Conservation (phyloP, 1,140 invertebrate species). For the Hirudo medicinalis region DNA sequence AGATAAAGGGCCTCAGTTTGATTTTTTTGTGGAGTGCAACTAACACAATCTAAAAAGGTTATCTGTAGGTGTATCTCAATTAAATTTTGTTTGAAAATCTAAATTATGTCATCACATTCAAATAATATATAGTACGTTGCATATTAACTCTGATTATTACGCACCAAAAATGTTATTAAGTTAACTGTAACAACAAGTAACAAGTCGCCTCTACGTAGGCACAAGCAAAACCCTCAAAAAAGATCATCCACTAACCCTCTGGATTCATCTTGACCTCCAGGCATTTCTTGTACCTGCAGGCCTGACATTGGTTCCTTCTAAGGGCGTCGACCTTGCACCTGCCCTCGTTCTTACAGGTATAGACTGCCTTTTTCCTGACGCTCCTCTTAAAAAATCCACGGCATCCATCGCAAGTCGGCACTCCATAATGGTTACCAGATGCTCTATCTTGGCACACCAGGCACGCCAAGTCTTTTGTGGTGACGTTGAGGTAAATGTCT, state of each 20-base stretch:
- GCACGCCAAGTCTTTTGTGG: conserved; percentile 26
- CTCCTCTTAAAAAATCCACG: conserved; percentile 75
- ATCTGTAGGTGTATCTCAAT: no score
- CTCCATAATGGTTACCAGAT: conserved; percentile 41
- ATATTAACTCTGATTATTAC: no score
- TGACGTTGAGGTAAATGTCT: neutral
- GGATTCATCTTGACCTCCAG: conserved; percentile 84
- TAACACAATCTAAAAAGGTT: no score
- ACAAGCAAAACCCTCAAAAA: neutral
- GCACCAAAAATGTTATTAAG: no score
- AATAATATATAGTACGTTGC: no score
- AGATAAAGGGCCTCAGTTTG: no score
- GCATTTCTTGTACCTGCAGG: conserved; percentile 82
- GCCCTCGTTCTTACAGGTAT: conserved; percentile 74
- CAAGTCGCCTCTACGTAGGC: neutral
- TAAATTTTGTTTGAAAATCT: no score
- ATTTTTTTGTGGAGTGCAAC: no score
- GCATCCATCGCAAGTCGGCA: conserved; percentile 48
- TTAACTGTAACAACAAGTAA: neutral
- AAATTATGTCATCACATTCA: no score
- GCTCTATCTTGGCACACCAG: conserved; percentile 41
- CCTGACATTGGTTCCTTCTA: conserved; percentile 82
- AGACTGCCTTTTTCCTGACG: conserved; percentile 39
- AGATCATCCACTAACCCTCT: conserved; percentile 56
- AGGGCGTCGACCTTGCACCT: conserved; percentile 79